Base-by-base conservation (phyloP, 1,140 invertebrate genomes). In the Sminthurinus signatus region DNA sequence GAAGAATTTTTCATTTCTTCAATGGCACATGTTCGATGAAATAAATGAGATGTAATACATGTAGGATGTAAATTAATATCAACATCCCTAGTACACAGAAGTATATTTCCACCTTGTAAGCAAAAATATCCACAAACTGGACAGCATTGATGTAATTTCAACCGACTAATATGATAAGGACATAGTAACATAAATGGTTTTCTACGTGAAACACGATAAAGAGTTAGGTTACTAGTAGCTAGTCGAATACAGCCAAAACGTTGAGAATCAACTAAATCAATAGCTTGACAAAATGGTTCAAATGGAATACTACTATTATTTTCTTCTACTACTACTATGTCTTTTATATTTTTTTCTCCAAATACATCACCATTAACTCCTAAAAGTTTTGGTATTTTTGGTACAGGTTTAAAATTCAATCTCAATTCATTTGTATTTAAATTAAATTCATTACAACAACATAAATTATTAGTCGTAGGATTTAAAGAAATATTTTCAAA, bases 41-140 rank as follows among this genome's bases (percentile, higher is more conserved):
- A 59, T 25, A 59, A 59, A 59, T 59, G 57, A 14, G 39, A 44
- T 2, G 57, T 59, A n/a, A n/a, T n/a, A 36, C 57, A 59, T 17
- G 44, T 57, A 14, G 19, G 5, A 8, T 43, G 8, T 4, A 15
- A 59, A 28, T 59, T 46, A 28, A 14, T 42, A n/a, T 15, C 23
- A 4, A 17, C 15, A 36, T 15, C n/a, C 2, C 39, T 39, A 3
- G 57, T 59, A 25, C 57, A 59, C n/a, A n/a, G n/a, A 10, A 59
- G 57, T 28, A 59, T 44, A 44, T 44, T 21, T 28, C 57, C 57
- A 5, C 57, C 57, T 44, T 59, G 39, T 25, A 28, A 10, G 27
- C 57, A 59, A 31, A 59, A 59, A 28, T 44, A 25, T 2, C 57
- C 57, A 32, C 57, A 59, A 27, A 59, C 46, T 17, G 57, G 39